These are phyloP conservation scores for Eledona agricola DNA, from an alignment of 2,888 invertebrate species.

Conservation along the genomic window DNA sequence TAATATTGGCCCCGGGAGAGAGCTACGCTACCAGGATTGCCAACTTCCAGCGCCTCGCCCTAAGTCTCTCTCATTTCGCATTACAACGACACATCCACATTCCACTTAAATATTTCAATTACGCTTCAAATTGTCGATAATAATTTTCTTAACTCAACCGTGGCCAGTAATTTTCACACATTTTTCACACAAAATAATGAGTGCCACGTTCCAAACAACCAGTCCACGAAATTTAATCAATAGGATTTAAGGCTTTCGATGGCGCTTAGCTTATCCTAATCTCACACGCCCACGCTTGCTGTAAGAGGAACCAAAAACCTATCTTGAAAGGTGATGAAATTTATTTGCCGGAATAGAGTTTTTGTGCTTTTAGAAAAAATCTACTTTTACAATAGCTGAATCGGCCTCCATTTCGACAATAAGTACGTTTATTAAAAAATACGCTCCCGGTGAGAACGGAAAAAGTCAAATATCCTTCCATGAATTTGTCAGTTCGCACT, in stretches of 20 bases:
- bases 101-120: slow-evolving; percentile 34
- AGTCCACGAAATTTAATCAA: slow-evolving; percentile 27
- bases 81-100: slow-evolving; percentile 33
- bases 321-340: slow-evolving; percentile 31
- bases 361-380: slow-evolving; percentile 27
- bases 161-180: no score
- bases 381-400: slow-evolving; percentile 18
- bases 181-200: no score
- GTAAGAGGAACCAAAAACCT: slow-evolving; percentile 29
- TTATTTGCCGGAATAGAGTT: slow-evolving; percentile 25
- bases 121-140: slow-evolving; percentile 9
- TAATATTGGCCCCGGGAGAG: slow-evolving; percentile 53
- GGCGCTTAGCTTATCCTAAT: slow-evolving; percentile 25
- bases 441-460: slow-evolving; percentile 12
- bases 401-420: slow-evolving; percentile 20
- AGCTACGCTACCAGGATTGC: slow-evolving; percentile 48
- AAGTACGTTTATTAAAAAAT: slow-evolving; percentile 16
- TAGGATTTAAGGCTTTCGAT: slow-evolving; percentile 32
- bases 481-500: no score
- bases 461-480: no score
- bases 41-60: slow-evolving; percentile 42
- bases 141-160: slow-evolving; percentile 2
- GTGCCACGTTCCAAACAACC: slow-evolving; percentile 1
- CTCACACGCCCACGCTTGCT: slow-evolving; percentile 28
- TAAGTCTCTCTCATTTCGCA: slow-evolving; percentile 40